Evolutionary conservation across 1,140 invertebrate genomes (phyloP).

Genomic region (Pinna nobilis): DNA sequence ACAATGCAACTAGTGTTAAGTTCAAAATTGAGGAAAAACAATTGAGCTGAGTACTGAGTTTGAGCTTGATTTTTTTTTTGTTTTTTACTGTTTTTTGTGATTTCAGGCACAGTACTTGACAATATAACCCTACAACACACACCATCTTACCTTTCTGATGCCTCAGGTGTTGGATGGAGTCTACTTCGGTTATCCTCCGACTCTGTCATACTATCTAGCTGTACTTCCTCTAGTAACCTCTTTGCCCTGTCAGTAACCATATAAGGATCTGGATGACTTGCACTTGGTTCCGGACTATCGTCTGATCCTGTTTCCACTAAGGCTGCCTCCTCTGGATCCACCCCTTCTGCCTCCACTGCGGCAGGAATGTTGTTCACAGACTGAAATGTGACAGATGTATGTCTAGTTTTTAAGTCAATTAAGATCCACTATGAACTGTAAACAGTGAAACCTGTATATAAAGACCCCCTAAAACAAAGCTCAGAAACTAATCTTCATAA

Average conservation of each 20-base stretch:
- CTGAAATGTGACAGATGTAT: neutral
- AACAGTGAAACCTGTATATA: no score
- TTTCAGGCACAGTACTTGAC: no score
- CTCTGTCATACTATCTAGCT: conserved; percentile 32
- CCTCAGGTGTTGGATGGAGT: neutral
- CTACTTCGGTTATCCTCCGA: conserved; percentile 30
- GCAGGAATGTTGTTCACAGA: conserved; percentile 14
- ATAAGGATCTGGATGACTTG: neutral
- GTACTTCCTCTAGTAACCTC: conserved; percentile 37
- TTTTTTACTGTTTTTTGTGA: no score
- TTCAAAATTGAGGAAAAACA: no score
- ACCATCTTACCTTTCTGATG: neutral
- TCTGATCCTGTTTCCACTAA: conserved; percentile 38
- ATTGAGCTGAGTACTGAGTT: no score
- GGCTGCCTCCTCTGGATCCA: conserved; percentile 9
- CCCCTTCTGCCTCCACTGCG: neutral
- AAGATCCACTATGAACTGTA: no score
- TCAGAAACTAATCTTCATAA: no score
- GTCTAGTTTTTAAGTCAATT: no score
- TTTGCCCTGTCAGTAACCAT: neutral
- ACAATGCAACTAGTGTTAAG: no score
- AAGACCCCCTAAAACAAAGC: no score
- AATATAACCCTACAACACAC: neutral
- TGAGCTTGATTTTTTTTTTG: no score
- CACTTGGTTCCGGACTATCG: neutral